Percentiles rank a stretch among this genome's conserved stretches.
phyloP scores from a whole-genome alignment of 2,888 invertebrate genomes.

The Polyommatus iphigenia region DNA sequence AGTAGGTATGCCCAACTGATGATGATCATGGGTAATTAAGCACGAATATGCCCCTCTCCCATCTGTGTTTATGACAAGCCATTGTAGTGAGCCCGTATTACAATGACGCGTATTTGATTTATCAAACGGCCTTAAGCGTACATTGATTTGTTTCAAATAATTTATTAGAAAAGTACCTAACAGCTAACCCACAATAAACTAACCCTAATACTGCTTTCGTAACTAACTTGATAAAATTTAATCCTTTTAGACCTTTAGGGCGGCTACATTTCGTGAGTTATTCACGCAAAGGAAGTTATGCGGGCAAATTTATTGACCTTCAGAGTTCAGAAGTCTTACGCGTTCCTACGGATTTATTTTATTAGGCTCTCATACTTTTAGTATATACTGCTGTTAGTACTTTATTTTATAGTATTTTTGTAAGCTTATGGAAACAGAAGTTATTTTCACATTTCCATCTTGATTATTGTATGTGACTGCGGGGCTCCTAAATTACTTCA shows the following conservation, averaged over 20 bases:
- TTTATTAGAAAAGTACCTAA: constrained; percentile 12
- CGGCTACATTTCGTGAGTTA: constrained; percentile 16
- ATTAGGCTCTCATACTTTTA: background rate
- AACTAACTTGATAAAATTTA: constrained; percentile 12
- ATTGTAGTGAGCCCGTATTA: too few relatives aligned
- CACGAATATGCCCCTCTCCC: too few relatives aligned
- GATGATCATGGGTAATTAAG: too few relatives aligned
- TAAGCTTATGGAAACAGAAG: too few relatives aligned
- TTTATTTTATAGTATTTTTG: background rate
- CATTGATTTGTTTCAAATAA: background rate
- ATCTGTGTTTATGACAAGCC: too few relatives aligned
- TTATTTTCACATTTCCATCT: too few relatives aligned
- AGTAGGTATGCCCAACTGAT: background rate
- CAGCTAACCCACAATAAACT: constrained; percentile 10
- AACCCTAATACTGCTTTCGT: background rate
- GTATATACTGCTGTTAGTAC: background rate
- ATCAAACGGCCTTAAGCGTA: too few relatives aligned
- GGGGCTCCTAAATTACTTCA: too few relatives aligned
- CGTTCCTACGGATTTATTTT: background rate
- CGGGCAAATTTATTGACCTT: constrained; percentile 6
- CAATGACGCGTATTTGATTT: too few relatives aligned
- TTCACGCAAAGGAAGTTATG: constrained; percentile 14
- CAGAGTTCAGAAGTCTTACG: constrained; percentile 14
- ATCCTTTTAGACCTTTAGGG: background rate
- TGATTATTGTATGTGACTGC: too few relatives aligned